These are phyloP conservation scores for Mesitornis unicolor DNA, from an alignment of 2,113 vertebrate species.

Conservation along the genomic window DNA sequence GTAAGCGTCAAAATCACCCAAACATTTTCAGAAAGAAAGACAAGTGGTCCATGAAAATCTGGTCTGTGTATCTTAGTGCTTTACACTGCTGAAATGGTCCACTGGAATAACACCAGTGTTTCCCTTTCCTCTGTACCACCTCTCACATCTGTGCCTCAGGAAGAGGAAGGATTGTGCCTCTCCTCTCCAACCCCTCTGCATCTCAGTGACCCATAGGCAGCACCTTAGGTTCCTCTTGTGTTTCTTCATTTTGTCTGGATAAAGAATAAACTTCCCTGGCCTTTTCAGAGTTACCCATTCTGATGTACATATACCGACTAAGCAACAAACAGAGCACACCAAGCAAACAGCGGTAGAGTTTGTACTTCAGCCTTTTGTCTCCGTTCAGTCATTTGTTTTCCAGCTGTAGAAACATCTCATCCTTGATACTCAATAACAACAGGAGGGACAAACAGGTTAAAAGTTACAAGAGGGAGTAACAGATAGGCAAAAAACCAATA, in stretches of 20 bases:
- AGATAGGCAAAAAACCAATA: not conserved
- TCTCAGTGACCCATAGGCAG: not conserved
- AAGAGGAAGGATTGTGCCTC: not conserved
- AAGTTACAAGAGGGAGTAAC: constrained; percentile 3
- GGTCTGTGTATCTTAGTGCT: not conserved
- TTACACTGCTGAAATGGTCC: not conserved
- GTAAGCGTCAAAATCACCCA: not conserved
- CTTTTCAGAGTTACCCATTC: not conserved
- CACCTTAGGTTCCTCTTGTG: not conserved
- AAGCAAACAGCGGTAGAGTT: not conserved
- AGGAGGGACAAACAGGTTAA: not conserved
- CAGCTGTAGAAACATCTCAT: not conserved
- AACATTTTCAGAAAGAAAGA: not conserved
- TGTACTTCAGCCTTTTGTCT: not conserved
- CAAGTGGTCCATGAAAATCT: not conserved
- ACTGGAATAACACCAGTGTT: not conserved
- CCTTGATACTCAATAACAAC: not conserved
- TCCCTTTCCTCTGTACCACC: not conserved
- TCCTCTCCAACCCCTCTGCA: not conserved
- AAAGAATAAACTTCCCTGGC: not conserved
- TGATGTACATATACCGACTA: not conserved
- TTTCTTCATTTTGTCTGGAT: not conserved
- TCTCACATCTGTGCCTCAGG: not conserved
- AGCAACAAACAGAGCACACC: not conserved
- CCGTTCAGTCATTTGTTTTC: not conserved